A percentile compares a stretch with the other conserved stretches of the same genome.
Evolutionary conservation across 2,888 invertebrate species (phyloP).

Genomic region (Alloscopus bannaensis): DNA sequence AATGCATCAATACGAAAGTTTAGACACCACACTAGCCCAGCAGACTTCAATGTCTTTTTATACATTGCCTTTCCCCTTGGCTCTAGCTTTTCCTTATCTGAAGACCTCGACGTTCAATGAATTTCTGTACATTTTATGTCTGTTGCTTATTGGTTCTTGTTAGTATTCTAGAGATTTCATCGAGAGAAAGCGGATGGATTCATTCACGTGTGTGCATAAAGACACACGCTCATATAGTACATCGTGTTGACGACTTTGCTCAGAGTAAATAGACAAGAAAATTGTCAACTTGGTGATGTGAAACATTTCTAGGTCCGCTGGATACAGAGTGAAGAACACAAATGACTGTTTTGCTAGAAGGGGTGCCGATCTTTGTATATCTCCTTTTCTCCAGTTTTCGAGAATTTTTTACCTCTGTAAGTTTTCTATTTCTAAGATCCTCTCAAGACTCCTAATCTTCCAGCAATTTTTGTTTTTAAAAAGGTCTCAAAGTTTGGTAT

Average conservation of each 20-base stretch:
- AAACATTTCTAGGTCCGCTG: constrained; percentile 15
- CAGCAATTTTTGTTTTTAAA: too few relatives aligned
- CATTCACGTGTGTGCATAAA: constrained; percentile 11
- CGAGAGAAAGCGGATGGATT: constrained; percentile 17
- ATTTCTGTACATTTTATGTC: neutral
- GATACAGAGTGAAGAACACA: neutral
- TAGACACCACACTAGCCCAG: too few relatives aligned
- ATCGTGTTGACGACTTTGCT: constrained; percentile 40
- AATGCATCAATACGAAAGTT: constrained; percentile 46
- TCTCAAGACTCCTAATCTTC: too few relatives aligned
- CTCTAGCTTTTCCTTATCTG: neutral
- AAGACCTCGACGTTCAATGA: neutral
- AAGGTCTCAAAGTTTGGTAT: too few relatives aligned
- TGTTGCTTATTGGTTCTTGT: constrained; percentile 7
- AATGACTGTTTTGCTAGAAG: constrained; percentile 36
- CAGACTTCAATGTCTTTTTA: constrained; percentile 39
- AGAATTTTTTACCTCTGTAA: too few relatives aligned
- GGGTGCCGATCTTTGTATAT: too few relatives aligned
- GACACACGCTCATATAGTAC: too few relatives aligned
- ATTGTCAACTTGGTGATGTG: constrained; percentile 40
- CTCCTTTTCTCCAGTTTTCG: too few relatives aligned
- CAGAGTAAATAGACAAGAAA: constrained; percentile 40
- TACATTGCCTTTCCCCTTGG: neutral
- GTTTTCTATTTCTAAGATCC: too few relatives aligned
- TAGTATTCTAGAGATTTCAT: constrained; percentile 1